A percentile compares a stretch with the other conserved stretches of the same genome.
Conservation (phyloP, 2,113 vertebrate species). For the Podarcis raffonei region DNA sequence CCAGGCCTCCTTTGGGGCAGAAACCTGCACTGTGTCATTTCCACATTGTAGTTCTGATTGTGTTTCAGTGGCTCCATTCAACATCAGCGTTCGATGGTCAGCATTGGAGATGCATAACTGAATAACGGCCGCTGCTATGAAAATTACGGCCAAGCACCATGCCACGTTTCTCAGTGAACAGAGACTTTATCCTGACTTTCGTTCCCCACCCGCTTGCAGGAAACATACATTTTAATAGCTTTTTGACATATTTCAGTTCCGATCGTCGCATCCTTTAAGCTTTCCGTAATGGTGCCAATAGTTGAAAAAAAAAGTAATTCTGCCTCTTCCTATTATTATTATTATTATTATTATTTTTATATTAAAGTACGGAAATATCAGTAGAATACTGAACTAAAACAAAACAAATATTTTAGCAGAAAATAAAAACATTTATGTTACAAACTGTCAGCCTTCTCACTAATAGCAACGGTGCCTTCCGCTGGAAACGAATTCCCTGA, state of each 20-base stretch:
- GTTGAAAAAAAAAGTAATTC: conserved; percentile 22
- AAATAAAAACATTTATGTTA: conserved; percentile 33
- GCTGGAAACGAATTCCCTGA: not conserved
- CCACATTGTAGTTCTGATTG: conserved; percentile 58
- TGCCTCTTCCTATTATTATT: not conserved
- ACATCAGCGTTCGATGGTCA: conserved; percentile 52
- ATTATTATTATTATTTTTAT: not conserved
- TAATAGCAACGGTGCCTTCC: not conserved
- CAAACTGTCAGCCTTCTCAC: conserved; percentile 28
- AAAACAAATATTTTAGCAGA: conserved; percentile 37
- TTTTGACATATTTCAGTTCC: conserved; percentile 9
- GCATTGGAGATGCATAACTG: conserved; percentile 60
- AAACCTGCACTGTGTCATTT: conserved; percentile 63
- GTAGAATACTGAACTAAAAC: conserved; percentile 30
- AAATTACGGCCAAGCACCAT: not conserved
- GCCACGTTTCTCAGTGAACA: conserved; percentile 17
- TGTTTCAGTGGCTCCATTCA: conserved; percentile 55
- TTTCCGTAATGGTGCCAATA: conserved; percentile 15
- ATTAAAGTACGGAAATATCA: conserved; percentile 31
- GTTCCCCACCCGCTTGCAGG: conserved; percentile 11
- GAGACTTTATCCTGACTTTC: conserved; percentile 53
- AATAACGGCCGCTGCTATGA: conserved; percentile 50
- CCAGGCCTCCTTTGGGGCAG: conserved; percentile 50
- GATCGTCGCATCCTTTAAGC: not conserved
- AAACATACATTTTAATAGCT: conserved; percentile 26